phyloP scores from a whole-genome alignment of 2,888 invertebrate genomes.

The Drosophila nr. perissopoda region DNA sequence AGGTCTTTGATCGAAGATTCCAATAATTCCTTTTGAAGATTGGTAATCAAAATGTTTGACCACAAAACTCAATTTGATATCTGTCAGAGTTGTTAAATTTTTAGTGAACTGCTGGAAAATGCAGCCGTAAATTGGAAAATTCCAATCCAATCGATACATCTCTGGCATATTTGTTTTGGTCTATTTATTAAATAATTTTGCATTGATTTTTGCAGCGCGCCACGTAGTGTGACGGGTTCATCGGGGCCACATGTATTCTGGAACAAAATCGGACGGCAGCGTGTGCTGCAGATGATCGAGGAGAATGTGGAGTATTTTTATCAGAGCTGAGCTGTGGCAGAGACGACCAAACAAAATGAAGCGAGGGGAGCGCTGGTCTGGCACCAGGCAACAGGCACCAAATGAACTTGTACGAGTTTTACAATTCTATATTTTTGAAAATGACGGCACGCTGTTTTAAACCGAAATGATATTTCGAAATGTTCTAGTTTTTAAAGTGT shows the following conservation, averaged over 20 bases:
- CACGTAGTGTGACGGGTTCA: slow-evolving; percentile 82
- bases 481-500: slow-evolving; percentile 64
- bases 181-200: background rate
- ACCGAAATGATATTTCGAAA: slow-evolving; percentile 16
- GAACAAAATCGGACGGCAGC: slow-evolving; percentile 85
- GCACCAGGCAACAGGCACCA: slow-evolving; percentile 46
- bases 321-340: slow-evolving; percentile 18
- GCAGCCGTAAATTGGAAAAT: background rate
- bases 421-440: slow-evolving; percentile 18
- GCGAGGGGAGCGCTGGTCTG: slow-evolving; percentile 45
- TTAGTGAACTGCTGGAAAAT: background rate
- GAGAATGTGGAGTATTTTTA: slow-evolving; percentile 81
- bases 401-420: slow-evolving; percentile 46
- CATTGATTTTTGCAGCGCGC: slow-evolving; percentile 70
- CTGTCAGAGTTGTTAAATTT: background rate
- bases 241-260: slow-evolving; percentile 83
- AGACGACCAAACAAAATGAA: background rate
- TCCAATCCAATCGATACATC: background rate
- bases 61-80: background rate
- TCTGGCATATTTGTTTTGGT: background rate
- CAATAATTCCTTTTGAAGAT: background rate
- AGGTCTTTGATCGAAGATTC: too few relatives aligned
- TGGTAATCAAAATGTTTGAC: background rate
- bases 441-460: slow-evolving; percentile 64
- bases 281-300: slow-evolving; percentile 83